These are phyloP conservation scores for Gonioctena quinquepunctata DNA, from an alignment of 1,140 invertebrate genomes.

Conservation along the genomic window DNA sequence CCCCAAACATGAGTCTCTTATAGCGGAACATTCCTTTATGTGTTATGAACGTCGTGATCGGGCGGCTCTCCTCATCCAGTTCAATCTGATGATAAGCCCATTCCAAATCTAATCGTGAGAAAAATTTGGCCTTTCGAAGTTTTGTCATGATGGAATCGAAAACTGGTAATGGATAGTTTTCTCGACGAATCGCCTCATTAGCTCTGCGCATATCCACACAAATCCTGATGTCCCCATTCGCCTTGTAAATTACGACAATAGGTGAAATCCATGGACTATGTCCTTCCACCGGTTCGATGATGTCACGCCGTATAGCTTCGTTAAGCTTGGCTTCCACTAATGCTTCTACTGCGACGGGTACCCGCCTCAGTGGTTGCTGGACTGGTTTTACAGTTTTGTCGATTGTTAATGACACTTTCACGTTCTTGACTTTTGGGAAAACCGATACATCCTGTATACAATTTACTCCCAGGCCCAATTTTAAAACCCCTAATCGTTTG, in stretches of 20 bases:
- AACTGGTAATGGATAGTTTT: slow-evolving; percentile 40
- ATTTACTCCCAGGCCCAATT: slow-evolving; percentile 19
- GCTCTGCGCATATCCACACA: slow-evolving; percentile 45
- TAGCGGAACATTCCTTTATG: slow-evolving; percentile 49
- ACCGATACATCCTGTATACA: neutral
- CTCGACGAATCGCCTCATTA: slow-evolving; percentile 42
- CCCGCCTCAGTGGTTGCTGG: slow-evolving; percentile 33
- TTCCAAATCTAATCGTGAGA: slow-evolving; percentile 28
- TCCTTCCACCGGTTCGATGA: slow-evolving; percentile 36
- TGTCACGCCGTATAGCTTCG: slow-evolving; percentile 31
- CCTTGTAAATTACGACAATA: slow-evolving; percentile 38
- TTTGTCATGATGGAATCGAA: slow-evolving; percentile 38
- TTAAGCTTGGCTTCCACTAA: slow-evolving; percentile 32
- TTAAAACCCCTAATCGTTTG: slow-evolving; percentile 17
- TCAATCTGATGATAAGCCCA: slow-evolving; percentile 23
- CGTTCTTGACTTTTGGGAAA: slow-evolving; percentile 40
- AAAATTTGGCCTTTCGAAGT: slow-evolving; percentile 15
- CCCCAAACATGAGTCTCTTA: slow-evolving; percentile 47
- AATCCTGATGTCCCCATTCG: slow-evolving; percentile 38
- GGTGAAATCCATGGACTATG: slow-evolving; percentile 43
- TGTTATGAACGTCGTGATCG: slow-evolving; percentile 52
- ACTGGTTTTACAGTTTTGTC: too few species aligned
- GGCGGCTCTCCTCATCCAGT: slow-evolving; percentile 30
- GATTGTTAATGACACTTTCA: slow-evolving; percentile 38
- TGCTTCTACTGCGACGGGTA: slow-evolving; percentile 34